These are phyloP conservation scores for Pluvianellus socialis DNA, from an alignment of 2,113 vertebrate species.

Conservation along the genomic window DNA sequence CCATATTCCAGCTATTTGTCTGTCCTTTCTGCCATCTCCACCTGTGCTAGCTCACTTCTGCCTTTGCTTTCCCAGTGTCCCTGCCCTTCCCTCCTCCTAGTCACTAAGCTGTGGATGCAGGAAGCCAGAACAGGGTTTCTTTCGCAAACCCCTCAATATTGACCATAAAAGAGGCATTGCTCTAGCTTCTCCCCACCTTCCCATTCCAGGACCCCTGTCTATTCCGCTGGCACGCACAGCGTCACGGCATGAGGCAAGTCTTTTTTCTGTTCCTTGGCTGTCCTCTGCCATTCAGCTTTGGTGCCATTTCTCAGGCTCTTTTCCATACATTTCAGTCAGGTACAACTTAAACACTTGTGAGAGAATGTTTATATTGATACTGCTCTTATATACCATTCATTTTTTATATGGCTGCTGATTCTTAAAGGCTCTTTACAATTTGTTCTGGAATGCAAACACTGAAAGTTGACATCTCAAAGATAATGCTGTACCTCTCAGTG, in stretches of 20 bases:
- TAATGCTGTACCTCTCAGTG: neutral
- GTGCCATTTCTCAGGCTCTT: neutral
- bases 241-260: neutral
- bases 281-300: neutral
- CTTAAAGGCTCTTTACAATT: neutral
- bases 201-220: neutral
- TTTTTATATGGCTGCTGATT: neutral
- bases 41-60: neutral
- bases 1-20: neutral
- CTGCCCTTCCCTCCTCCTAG: neutral
- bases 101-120: neutral
- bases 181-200: neutral
- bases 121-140: neutral
- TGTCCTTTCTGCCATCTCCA: neutral
- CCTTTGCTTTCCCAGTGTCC: neutral
- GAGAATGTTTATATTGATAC: neutral
- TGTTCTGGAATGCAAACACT: neutral
- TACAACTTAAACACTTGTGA: neutral
- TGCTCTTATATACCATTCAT: neutral
- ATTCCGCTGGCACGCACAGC: accelerated
- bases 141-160: neutral
- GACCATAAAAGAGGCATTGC: neutral
- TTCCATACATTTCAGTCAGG: neutral
- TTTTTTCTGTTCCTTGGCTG: neutral
- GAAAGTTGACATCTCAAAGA: neutral